Evolutionary conservation across 2,888 invertebrate genomes (phyloP), one percentile per base, ranked within the genome.

Genomic region (Ptycholaimellus sp.): DNA sequence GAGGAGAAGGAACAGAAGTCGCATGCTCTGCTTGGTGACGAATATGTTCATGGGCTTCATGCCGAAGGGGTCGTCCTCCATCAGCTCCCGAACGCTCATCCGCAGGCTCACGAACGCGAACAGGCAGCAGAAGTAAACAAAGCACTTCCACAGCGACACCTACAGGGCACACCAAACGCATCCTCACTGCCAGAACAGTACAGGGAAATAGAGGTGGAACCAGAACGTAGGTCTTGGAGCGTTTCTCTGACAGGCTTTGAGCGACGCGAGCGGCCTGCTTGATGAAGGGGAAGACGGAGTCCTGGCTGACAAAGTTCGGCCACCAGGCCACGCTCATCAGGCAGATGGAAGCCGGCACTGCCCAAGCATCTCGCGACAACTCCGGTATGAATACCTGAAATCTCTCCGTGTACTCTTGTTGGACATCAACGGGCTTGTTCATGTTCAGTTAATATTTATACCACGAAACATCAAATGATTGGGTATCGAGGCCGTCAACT

Each of bases 311-410:
- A 57, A 80, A 93, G 61, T 93, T 93, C 61, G 93, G 90, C 93
- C 93, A 93, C 83, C 87, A 90, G 19, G 81, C 80, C 28, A 80
- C 69, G 1, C 90, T 90, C 44, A 82, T 75, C 50, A 83, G 70
- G 37, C 82, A 60, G 27, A 82, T 70, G 1, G 82, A 70, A 0
- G 80, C 65, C 1, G 87, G 83, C 48, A 90, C 77, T 31, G 81
- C 66, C 78, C 78, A 81, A 28, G 80, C 51, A 46, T 40, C 52
- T 37, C 42, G 50, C 23, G 46, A 41, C 3, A 52, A 40, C n/a
- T 45, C 43, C 13, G 52, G 49, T 22, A 54, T 44, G 38, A 56
- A 44, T 36, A 48, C 47, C 46, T 49, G 38, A 34, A 40, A 35
- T 35, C 19, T 18, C 3, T 18, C 19, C 3, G 13, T 20, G 11